Evolutionary conservation across 2,113 vertebrate genomes (phyloP), one percentile per base, ranked within the genome.

Genomic region (Falco punctatus): DNA sequence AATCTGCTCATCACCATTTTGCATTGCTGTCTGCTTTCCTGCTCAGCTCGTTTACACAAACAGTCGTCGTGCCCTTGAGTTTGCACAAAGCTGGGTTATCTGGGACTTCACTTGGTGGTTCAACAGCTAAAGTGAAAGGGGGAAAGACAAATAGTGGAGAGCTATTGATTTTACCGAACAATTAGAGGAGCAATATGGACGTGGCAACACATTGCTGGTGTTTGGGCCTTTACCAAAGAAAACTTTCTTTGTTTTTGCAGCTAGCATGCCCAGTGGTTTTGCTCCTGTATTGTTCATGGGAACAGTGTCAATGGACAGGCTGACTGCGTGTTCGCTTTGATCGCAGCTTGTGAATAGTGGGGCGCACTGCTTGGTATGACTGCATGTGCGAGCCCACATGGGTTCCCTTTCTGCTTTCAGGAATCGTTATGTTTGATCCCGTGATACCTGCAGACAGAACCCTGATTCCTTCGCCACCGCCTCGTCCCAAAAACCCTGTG

Each of bases 401-500:
- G 33, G 17, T 55, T 84, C 23, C 90, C 27, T 51, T 81, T 95
- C 49, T 92, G 83, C 92, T 97, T 96, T 62, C 96, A 99, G 99
- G 99, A 58, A 98, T 99, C 15, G 98, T 99, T 70, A 97, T 97
- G 69, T 97, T 95, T 70, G 99, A 99, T 92, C 99, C 99, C 7
- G 97, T 98, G 61, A 98, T 99, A 93, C 98, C 98, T 84, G 96
- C 98, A 92, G 99, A 99, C 95, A 98, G 97, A 85, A 99, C 99
- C 4, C 96, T 99, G 35, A 98, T 99, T 85, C 98, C 99, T 10
- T 99, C 98, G 42, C 98, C 99, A 13, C 98, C 99, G 0, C 96
- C 98, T 48, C 98, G 98, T 51, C 98, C 98, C 91, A 99, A 98
- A 97, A 99, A 99, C 96, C 99, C 99, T 0, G 98, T 99, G 66